A percentile compares a stretch with the other conserved stretches of the same genome.
Evolutionary conservation across 2,888 invertebrate species (phyloP).

Genomic region (Zaprionus lineosus): DNA sequence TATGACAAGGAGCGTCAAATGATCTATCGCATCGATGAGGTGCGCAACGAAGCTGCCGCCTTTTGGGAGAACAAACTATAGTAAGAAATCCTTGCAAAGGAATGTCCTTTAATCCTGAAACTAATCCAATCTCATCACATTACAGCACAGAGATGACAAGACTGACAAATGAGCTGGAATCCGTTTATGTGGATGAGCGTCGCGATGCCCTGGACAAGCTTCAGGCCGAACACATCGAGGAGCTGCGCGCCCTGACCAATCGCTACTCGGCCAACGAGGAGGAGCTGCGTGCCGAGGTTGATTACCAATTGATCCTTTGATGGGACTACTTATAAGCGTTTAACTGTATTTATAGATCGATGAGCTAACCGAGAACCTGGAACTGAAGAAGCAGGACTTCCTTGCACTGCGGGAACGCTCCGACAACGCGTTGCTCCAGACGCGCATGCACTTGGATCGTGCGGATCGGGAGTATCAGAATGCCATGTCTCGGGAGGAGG

Average conservation of each 20-base stretch:
- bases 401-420: slow-evolving; percentile 85
- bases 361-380: slow-evolving; percentile 86
- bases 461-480: slow-evolving; percentile 82
- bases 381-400: slow-evolving; percentile 79
- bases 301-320: neutral
- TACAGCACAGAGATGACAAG: slow-evolving; percentile 85
- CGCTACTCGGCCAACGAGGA: slow-evolving; percentile 85
- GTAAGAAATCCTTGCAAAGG: no score
- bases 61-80: slow-evolving; percentile 87
- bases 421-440: slow-evolving; percentile 82
- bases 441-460: slow-evolving; percentile 82
- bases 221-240: slow-evolving; percentile 85
- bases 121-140: neutral
- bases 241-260: slow-evolving; percentile 84
- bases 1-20: slow-evolving; percentile 83
- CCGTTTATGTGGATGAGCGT: slow-evolving; percentile 86
- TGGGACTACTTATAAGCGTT: neutral
- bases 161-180: slow-evolving; percentile 86
- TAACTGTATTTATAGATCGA: slow-evolving; percentile 84
- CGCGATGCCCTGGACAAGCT: slow-evolving; percentile 85
- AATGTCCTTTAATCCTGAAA: neutral
- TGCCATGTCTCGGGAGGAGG: slow-evolving; percentile 82
- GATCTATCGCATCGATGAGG: slow-evolving; percentile 83
- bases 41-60: slow-evolving; percentile 84
- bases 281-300: slow-evolving; percentile 85